These are phyloP conservation scores for Pangasius djambal DNA, from an alignment of 2,797 vertebrate genomes.

Conservation along the genomic window DNA sequence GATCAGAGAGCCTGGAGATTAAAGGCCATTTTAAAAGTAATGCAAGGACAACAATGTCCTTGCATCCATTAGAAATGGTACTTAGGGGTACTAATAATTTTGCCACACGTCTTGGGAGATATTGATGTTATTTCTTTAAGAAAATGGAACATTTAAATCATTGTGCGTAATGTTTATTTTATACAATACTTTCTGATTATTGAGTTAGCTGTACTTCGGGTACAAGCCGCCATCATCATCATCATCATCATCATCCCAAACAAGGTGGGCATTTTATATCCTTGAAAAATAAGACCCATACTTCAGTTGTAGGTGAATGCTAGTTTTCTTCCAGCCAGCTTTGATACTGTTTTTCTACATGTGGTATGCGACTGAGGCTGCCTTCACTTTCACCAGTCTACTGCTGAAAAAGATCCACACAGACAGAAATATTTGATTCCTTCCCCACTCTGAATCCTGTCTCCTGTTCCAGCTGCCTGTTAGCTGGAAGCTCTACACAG, in stretches of 20 bases:
- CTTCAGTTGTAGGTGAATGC: conserved; percentile 56
- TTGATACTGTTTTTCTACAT: background rate
- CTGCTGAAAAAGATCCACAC: background rate
- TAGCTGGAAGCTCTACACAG: conserved; percentile 26
- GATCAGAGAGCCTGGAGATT: background rate
- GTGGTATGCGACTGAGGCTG: conserved; percentile 60
- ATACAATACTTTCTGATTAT: background rate
- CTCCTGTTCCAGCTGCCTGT: background rate
- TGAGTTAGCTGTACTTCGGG: background rate
- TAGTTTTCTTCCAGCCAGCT: background rate
- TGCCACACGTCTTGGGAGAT: background rate
- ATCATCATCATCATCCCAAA: background rate
- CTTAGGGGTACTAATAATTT: background rate
- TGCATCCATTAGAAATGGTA: background rate
- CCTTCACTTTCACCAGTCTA: conserved; percentile 44
- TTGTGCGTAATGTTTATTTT: background rate
- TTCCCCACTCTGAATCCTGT: conserved; percentile 37
- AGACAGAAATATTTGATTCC: conserved; percentile 34
- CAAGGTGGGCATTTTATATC: background rate
- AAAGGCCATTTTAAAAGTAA: background rate
- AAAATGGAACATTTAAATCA: background rate
- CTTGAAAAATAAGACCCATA: background rate
- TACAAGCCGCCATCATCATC: background rate
- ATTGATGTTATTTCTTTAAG: background rate
- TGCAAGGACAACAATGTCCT: background rate